A percentile compares a stretch with the other conserved stretches of the same genome.
phyloP scores from a whole-genome alignment of 2,888 invertebrate genomes.

The Sacculina carcini region DNA sequence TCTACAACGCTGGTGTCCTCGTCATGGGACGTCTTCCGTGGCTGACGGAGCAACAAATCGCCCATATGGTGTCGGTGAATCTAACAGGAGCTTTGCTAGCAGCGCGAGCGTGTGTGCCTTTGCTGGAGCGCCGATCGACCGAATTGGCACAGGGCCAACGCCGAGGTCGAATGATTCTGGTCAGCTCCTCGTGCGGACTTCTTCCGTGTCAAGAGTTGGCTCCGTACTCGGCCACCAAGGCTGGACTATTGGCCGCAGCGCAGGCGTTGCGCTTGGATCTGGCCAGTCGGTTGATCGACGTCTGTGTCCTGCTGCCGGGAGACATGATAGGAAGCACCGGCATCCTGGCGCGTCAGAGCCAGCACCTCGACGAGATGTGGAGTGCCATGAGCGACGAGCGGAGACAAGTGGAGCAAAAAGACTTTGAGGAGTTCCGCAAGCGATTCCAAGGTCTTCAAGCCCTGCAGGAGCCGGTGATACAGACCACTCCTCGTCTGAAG shows the following conservation, averaged over 20 bases:
- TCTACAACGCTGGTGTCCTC: conserved; percentile 78
- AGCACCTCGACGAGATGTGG: not conserved
- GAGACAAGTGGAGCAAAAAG: not conserved
- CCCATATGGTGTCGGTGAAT: conserved; percentile 48
- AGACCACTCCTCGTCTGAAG: not conserved
- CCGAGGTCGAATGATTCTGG: not conserved
- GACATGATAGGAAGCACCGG: not conserved
- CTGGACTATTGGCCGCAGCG: conserved; percentile 43
- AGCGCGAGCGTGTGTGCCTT: conserved; percentile 40
- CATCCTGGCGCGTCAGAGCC: not conserved
- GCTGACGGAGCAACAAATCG: conserved; percentile 41
- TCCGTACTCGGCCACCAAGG: conserved; percentile 58
- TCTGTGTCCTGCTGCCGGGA: not conserved
- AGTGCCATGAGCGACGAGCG: not conserved
- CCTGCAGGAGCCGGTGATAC: not conserved
- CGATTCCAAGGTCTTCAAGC: not conserved
- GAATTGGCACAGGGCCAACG: no score
- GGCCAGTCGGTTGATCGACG: not conserved
- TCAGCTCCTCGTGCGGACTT: conserved; percentile 35
- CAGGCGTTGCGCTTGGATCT: conserved; percentile 39
- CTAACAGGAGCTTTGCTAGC: conserved; percentile 53
- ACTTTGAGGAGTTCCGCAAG: not conserved
- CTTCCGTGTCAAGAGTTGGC: conserved; percentile 43
- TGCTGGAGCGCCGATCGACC: no score
- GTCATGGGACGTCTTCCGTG: conserved; percentile 75